phyloP scores from a whole-genome alignment of 2,113 vertebrate genomes.

The Lophotis ruficrista region DNA sequence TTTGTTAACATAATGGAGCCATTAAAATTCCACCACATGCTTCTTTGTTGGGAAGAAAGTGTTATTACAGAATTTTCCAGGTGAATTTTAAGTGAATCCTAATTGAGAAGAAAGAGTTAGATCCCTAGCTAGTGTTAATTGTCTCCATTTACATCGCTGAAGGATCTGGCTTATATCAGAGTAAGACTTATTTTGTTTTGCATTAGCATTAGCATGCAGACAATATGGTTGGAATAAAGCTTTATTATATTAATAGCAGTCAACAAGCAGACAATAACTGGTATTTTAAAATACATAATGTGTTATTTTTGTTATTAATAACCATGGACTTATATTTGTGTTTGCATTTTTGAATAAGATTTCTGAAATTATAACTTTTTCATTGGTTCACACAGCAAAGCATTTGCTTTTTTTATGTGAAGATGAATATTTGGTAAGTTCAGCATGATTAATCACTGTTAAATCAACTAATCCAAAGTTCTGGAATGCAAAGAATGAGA shows the following conservation, averaged over 20 bases:
- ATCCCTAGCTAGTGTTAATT: neutral
- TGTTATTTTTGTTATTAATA: neutral
- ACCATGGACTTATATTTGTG: neutral
- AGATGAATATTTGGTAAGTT: neutral
- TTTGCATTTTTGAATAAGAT: neutral
- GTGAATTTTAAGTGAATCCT: conserved; percentile 35
- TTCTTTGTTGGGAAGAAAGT: conserved; percentile 1
- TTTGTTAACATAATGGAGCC: conserved; percentile 50
- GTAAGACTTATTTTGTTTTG: neutral
- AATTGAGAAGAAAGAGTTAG: neutral
- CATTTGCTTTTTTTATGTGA: neutral
- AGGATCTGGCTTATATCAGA: neutral
- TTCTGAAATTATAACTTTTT: neutral
- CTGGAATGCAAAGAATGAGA: neutral
- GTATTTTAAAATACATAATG: neutral
- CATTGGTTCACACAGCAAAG: neutral
- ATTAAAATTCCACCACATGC: conserved; percentile 37
- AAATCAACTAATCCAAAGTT: neutral
- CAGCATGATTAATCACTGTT: neutral
- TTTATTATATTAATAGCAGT: neutral
- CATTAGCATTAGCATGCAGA: neutral
- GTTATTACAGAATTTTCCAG: conserved; percentile 31
- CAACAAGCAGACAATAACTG: neutral
- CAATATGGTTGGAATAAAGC: neutral
- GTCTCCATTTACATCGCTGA: neutral